Evolutionary conservation across 2,113 vertebrate species (phyloP).

Genomic region (Turnix velox): DNA sequence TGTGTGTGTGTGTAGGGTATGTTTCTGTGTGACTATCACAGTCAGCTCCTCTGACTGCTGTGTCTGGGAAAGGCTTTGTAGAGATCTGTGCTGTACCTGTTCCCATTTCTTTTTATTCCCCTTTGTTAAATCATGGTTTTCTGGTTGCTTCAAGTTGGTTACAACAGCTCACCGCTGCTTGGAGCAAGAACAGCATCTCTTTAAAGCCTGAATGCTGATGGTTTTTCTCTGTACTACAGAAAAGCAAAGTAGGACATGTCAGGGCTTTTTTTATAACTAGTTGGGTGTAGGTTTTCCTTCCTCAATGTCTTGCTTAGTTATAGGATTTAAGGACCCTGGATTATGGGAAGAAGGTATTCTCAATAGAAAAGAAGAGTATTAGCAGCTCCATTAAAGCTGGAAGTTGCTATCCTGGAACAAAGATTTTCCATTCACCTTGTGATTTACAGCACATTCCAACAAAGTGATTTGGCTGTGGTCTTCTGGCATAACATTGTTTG

Average conservation of each 20-base stretch:
- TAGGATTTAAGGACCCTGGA: constrained; percentile 22
- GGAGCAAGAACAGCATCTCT: background rate
- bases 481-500: constrained; percentile 68
- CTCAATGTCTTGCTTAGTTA: constrained; percentile 1
- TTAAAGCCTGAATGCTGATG: background rate
- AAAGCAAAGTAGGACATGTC: background rate
- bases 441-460: constrained; percentile 55
- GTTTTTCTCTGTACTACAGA: background rate
- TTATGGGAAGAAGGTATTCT: constrained; percentile 21
- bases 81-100: background rate
- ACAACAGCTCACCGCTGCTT: background rate
- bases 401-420: constrained; percentile 31
- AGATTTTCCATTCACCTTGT: constrained; percentile 25
- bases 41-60: background rate
- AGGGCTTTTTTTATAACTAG: background rate
- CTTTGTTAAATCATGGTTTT: background rate
- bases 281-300: background rate
- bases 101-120: background rate
- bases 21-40: background rate
- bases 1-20: background rate
- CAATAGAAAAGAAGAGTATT: background rate
- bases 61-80: background rate
- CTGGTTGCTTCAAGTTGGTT: background rate
- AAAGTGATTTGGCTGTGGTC: constrained; percentile 63
- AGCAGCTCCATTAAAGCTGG: constrained; percentile 6